Percentiles rank a stretch among this genome's conserved stretches.
These are phyloP conservation scores for Dione vanillae DNA, from an alignment of 2,888 invertebrate species.

Conservation along the genomic window DNA sequence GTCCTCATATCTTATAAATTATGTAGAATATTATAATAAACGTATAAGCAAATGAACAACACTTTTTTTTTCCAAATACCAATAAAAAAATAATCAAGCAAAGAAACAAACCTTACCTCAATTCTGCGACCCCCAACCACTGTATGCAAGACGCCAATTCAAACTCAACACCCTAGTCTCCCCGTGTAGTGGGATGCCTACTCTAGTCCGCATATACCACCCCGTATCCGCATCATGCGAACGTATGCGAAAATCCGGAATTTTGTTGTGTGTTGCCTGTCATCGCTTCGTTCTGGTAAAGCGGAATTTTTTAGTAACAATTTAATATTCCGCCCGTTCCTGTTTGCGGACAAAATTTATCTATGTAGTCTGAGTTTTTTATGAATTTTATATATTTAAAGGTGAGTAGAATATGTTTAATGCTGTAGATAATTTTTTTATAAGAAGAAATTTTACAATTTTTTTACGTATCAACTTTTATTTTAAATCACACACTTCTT, in stretches of 20 bases:
- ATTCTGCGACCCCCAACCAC: conserved; percentile 94
- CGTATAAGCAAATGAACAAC: too few relatives aligned
- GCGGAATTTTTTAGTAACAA: neutral
- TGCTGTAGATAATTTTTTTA: too few relatives aligned
- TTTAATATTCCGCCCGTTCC: neutral
- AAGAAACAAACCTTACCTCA: conserved; percentile 73
- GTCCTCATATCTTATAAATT: too few relatives aligned
- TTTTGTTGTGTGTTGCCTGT: conserved; percentile 99
- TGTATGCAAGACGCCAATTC: conserved; percentile 97
- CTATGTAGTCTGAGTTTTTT: too few relatives aligned
- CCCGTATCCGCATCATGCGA: conserved; percentile 99
- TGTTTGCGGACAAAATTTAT: neutral
- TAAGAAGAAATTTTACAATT: too few relatives aligned
- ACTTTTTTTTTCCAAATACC: too few relatives aligned
- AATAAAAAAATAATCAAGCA: neutral
- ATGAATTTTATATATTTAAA: too few relatives aligned
- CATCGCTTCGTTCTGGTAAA: conserved; percentile 97
- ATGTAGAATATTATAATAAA: too few relatives aligned
- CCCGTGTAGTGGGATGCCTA: conserved; percentile 95
- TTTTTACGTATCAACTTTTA: too few relatives aligned
- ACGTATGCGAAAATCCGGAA: conserved; percentile 95
- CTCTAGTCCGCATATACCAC: conserved; percentile 97
- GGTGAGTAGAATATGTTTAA: too few relatives aligned
- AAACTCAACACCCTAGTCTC: conserved; percentile 95
- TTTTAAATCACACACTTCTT: too few relatives aligned